Percentiles rank a stretch among this genome's conserved stretches.
Conservation (phyloP, 2,113 vertebrate species). For the Saccopteryx leptura region DNA sequence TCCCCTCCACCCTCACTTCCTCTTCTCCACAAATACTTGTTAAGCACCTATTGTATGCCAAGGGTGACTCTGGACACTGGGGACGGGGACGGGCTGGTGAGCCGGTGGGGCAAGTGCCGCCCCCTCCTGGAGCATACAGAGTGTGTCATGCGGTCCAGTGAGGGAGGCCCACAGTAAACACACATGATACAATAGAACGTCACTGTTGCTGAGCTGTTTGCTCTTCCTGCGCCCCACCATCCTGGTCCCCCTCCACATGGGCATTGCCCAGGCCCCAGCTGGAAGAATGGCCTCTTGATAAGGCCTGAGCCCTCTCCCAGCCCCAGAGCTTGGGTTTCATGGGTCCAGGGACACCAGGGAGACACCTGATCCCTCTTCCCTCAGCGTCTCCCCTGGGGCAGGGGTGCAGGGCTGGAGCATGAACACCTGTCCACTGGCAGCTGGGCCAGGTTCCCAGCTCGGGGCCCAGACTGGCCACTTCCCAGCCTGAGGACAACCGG, state of each 20-base stretch:
- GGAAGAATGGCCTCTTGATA: not conserved
- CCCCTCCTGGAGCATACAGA: rapidly evolving
- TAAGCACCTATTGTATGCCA: not conserved
- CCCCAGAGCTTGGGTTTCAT: constrained; percentile 49
- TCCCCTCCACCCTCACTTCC: rapidly evolving
- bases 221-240: rapidly evolving
- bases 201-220: rapidly evolving
- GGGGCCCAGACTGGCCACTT: constrained; percentile 52
- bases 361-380: constrained; percentile 4
- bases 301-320: not conserved
- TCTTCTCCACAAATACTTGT: not conserved
- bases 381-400: not conserved
- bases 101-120: rapidly evolving
- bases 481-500: not conserved
- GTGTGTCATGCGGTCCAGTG: rapidly evolving
- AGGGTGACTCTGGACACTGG: not conserved
- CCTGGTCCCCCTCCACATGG: rapidly evolving
- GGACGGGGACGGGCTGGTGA: not conserved
- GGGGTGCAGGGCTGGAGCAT: not conserved
- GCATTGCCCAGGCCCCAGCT: not conserved
- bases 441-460: not conserved
- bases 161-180: not conserved
- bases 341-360: not conserved
- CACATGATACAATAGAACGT: rapidly evolving
- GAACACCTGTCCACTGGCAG: constrained; percentile 54